Conservation (phyloP, 2,888 invertebrate genomes). For the Anthophora plumipes region DNA sequence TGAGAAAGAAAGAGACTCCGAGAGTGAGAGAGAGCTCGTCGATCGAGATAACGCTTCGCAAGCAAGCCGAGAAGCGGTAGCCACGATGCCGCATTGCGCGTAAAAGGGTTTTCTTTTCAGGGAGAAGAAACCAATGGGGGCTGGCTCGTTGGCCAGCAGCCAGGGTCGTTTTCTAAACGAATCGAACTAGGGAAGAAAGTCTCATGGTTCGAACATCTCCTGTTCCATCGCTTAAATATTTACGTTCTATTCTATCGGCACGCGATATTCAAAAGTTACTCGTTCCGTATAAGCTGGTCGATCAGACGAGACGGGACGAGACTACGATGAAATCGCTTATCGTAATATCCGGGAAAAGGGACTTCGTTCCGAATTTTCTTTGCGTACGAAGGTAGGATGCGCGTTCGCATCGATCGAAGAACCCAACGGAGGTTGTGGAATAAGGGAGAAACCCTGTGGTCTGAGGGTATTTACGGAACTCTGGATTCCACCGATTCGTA, state of each 20-base stretch:
- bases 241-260: constrained; percentile 45
- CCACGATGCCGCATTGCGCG: neutral
- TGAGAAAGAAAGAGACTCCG: too few relatives aligned
- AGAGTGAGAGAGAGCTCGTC: neutral
- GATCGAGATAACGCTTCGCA: constrained; percentile 12
- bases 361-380: neutral
- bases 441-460: neutral
- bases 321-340: constrained; percentile 5
- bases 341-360: neutral
- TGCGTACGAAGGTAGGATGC: neutral
- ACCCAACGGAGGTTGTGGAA: neutral
- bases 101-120: constrained; percentile 21
- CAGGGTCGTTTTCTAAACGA: neutral
- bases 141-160: neutral
- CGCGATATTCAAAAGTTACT: constrained; percentile 12
- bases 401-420: neutral
- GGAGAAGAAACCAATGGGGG: neutral
- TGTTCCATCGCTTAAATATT: constrained; percentile 10
- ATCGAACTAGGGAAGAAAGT: neutral
- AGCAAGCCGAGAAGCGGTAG: constrained; percentile 5
- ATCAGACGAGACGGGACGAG: neutral
- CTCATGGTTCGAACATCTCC: neutral
- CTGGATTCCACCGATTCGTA: constrained; percentile 2
- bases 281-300: neutral
- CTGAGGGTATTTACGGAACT: neutral